Evolutionary conservation across 2,797 vertebrate genomes (phyloP), one percentile per base, ranked within the genome.

Genomic region (Sparus aurata): DNA sequence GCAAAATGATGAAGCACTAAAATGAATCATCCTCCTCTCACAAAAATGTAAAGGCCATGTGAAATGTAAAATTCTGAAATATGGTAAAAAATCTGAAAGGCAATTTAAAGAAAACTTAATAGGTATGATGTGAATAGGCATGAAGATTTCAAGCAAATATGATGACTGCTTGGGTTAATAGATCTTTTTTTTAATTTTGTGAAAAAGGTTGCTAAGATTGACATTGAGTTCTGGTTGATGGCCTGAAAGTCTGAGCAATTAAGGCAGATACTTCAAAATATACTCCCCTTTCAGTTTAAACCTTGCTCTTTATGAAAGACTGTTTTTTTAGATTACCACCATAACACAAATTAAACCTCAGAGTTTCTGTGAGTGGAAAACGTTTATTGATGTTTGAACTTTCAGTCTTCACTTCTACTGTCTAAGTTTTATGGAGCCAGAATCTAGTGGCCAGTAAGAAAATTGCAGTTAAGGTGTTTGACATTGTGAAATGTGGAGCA

Each of bases 391-490:
- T 0, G 12, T 69, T 25, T 1, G 22, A 20, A 12, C 12, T 12
- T 60, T 53, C 22, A 23, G n/a, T 17, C 15, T 12, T 43, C 12
- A 23, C 15, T 43, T 61, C 62, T 52, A 11, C 47, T 18, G 12
- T 69, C 22, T 30, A 11, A 57, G 2, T n/a, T 30, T 69, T 34
- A 53, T 54, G 49, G 7, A 53, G 43, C 11, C 20, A 53, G 15
- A 73, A 69, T 82, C 66, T 75, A 49, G 60, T 85, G 77, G 49
- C 7, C 7, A 69, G 45, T 17, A 46, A 3, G 1, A 9, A 13
- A 73, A 67, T 38, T 69, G 20, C 59, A 58, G 27, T 10, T 16
- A 18, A 30, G 0, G 55, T 58, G 4, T 4, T 18, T 18, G 23
- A 22, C 25, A 52, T 20, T 57, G 2, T 25, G 46, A 47, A 20